phyloP scores from a whole-genome alignment of 2,797 vertebrate genomes.

The Acanthis flammea region DNA sequence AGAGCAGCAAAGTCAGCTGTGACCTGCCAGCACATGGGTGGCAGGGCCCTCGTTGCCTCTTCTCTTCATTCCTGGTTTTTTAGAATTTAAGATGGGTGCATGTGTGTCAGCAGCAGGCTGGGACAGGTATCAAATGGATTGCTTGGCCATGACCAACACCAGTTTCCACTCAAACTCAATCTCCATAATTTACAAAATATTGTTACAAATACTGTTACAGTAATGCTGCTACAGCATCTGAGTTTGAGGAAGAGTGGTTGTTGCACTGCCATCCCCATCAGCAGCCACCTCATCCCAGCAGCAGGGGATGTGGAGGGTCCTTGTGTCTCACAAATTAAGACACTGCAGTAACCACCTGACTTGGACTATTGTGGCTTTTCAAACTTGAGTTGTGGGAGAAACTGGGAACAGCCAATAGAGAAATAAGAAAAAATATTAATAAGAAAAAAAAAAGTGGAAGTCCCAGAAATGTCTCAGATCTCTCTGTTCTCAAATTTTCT shows the following conservation, averaged over 20 bases:
- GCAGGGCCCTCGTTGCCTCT: not conserved
- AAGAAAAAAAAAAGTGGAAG: not conserved
- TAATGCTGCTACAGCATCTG: not conserved
- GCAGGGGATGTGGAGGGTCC: not conserved
- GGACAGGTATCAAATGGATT: not conserved
- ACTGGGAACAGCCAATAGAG: not conserved
- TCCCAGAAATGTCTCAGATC: not conserved
- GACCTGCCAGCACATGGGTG: not conserved
- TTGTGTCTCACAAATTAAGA: not conserved
- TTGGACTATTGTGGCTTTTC: not conserved
- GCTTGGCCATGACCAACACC: fast-evolving
- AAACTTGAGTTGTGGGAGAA: not conserved
- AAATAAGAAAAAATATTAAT: not conserved
- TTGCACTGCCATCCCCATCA: not conserved
- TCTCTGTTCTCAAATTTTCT: not conserved
- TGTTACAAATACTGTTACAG: not conserved
- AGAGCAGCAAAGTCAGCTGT: not conserved
- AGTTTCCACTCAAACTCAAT: not conserved
- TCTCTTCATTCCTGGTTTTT: not conserved
- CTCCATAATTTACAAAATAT: not conserved
- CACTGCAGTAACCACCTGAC: not conserved
- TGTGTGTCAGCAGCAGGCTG: not conserved
- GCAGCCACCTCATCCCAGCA: fast-evolving
- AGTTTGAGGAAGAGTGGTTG: not conserved
- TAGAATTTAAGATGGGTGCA: not conserved